Evolutionary conservation across 37 sponge, comb jelly and placozoan genomes (phyloP).

Genomic region (Theonella swinhoei): DNA sequence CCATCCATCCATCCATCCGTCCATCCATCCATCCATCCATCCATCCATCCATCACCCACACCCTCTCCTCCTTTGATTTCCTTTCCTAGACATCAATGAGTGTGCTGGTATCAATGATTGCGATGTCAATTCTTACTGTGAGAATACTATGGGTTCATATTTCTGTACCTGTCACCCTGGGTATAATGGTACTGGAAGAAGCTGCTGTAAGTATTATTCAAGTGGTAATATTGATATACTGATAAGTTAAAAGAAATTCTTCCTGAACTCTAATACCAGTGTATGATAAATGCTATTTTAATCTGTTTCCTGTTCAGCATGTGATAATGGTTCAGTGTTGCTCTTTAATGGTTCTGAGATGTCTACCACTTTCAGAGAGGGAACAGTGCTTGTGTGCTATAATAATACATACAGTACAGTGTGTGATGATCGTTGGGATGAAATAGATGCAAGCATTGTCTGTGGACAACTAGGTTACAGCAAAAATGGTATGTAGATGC

Average conservation of each 20-base stretch:
- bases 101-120: slow-evolving; percentile 7
- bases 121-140: slow-evolving; percentile 25
- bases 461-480: not conserved
- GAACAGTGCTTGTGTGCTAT: not conserved
- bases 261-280: not conserved
- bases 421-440: not conserved
- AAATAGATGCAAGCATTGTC: not conserved
- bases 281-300: not conserved
- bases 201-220: slow-evolving; percentile 19
- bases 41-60: too few species aligned
- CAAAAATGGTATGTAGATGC: not conserved
- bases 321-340: not conserved
- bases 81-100: slow-evolving; percentile 31
- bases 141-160: slow-evolving; percentile 55
- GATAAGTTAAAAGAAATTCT: not conserved
- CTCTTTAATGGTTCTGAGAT: not conserved
- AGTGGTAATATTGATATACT: not conserved
- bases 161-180: slow-evolving; percentile 49
- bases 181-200: slow-evolving; percentile 17
- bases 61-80: too few species aligned
- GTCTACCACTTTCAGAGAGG: not conserved
- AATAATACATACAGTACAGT: not conserved
- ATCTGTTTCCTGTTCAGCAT: not conserved
- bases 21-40: too few species aligned
- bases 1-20: too few species aligned